Percentiles rank a stretch among this genome's conserved stretches.
Conservation (phyloP, 2,888 invertebrate genomes). For the Craniophora ligustri region DNA sequence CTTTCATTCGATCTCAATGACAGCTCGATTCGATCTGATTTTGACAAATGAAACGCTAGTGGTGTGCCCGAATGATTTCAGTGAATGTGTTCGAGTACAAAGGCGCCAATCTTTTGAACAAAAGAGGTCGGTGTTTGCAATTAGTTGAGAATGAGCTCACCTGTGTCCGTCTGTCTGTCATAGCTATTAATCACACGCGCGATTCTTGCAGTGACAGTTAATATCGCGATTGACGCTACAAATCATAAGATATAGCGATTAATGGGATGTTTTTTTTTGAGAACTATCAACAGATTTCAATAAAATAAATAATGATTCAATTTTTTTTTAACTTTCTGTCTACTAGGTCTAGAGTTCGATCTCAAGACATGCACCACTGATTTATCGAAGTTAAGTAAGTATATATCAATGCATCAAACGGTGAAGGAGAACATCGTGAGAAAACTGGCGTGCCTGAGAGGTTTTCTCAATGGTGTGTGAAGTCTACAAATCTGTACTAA, state of each 20-base stretch:
- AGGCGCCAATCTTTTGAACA: slow-evolving; percentile 62
- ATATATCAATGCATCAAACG: no score
- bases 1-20: slow-evolving; percentile 26
- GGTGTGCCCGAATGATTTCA: slow-evolving; percentile 40
- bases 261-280: background rate
- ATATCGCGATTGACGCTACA: slow-evolving; percentile 17
- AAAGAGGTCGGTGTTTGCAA: slow-evolving; percentile 57
- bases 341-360: no score
- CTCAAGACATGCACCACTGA: no score
- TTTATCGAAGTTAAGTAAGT: no score
- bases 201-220: slow-evolving; percentile 53
- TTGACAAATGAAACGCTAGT: slow-evolving; percentile 58
- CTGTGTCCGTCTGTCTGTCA: slow-evolving; percentile 48
- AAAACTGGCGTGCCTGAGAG: no score
- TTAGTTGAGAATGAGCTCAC: slow-evolving; percentile 57
- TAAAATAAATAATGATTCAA: no score
- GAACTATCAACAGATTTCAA: no score
- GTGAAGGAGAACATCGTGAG: no score
- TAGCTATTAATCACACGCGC: slow-evolving; percentile 50
- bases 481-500: no score
- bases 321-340: no score
- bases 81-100: slow-evolving; percentile 56
- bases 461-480: no score
- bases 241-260: slow-evolving; percentile 20
- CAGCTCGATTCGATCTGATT: slow-evolving; percentile 52